phyloP scores from a whole-genome alignment of 2,113 vertebrate genomes.

The Gallinago paraguaiae region DNA sequence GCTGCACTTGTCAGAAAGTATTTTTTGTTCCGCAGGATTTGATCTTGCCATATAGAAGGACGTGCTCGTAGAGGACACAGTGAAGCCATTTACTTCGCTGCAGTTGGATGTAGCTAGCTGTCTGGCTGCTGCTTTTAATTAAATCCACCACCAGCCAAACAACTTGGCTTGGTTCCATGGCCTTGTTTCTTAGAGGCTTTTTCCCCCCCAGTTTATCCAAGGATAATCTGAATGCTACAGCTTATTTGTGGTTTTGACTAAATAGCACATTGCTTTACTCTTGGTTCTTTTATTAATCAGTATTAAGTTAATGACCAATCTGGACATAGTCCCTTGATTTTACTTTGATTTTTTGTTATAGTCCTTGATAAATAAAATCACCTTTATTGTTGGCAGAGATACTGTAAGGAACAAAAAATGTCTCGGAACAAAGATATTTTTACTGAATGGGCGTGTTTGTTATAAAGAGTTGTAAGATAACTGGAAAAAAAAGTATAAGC shows the following conservation, averaged over 20 bases:
- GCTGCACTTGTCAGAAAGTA: neutral
- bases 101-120: neutral
- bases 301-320: neutral
- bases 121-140: slow-evolving; percentile 43
- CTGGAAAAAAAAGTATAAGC: neutral
- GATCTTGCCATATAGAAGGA: neutral
- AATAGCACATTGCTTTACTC: neutral
- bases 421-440: neutral
- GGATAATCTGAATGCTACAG: neutral
- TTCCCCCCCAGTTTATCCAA: neutral
- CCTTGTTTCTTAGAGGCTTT: neutral
- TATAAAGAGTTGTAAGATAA: neutral
- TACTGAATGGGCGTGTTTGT: neutral
- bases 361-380: neutral
- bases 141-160: slow-evolving; percentile 7
- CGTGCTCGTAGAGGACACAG: neutral
- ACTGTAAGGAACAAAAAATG: neutral
- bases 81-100: neutral
- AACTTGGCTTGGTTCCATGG: neutral
- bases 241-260: neutral
- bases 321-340: neutral
- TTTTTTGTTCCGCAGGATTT: neutral
- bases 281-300: neutral
- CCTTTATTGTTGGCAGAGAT: neutral
- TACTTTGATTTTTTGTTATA: neutral